phyloP scores from a whole-genome alignment of 2,888 invertebrate species.

The Drosophila anceps region DNA sequence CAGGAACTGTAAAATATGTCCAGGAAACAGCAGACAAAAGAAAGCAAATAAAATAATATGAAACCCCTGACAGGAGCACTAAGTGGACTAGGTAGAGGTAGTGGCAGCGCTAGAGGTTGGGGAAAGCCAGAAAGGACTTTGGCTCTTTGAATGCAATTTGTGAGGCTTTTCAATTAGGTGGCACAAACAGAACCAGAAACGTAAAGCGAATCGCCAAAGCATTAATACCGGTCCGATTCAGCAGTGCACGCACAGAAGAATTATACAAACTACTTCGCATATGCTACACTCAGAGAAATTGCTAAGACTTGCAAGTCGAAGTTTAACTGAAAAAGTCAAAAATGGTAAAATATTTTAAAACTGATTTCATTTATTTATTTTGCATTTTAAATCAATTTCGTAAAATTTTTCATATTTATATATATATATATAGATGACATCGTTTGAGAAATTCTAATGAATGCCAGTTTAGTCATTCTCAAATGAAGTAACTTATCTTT shows the following conservation, averaged over 20 bases:
- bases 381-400: no score
- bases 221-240: constrained; percentile 32
- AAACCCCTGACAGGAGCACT: constrained; percentile 8
- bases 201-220: constrained; percentile 28
- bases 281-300: constrained; percentile 10
- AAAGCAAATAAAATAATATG: constrained; percentile 16
- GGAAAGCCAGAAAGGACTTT: constrained; percentile 10
- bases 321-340: no score
- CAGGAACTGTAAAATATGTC: constrained; percentile 33
- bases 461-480: background rate
- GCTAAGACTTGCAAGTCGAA: no score
- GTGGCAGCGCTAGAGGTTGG: background rate
- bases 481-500: background rate
- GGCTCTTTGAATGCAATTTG: constrained; percentile 51
- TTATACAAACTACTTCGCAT: constrained; percentile 7
- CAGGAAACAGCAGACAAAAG: constrained; percentile 34
- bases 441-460: background rate
- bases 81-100: constrained; percentile 3
- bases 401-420: no score
- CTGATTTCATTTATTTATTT: no score
- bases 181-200: constrained; percentile 61
- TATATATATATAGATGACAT: no score
- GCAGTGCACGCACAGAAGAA: constrained; percentile 24
- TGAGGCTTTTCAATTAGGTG: constrained; percentile 65
- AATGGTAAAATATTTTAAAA: no score